These are phyloP conservation scores for Pangasius krempfi DNA, from an alignment of 2,797 vertebrate species.

Conservation along the genomic window DNA sequence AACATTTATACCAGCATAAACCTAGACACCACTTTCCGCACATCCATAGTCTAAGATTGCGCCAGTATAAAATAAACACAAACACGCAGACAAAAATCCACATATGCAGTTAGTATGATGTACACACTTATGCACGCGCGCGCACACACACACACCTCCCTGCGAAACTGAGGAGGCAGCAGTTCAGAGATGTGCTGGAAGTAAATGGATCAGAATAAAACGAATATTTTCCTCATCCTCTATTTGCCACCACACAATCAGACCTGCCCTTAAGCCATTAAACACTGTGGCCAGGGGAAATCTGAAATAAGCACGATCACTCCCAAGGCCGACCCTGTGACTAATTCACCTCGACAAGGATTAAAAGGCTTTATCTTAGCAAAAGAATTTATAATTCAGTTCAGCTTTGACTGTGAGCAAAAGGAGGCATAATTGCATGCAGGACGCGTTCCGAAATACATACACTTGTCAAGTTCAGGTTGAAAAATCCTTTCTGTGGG, in stretches of 20 bases:
- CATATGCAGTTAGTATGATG: constrained; percentile 25
- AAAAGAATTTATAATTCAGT: constrained; percentile 22
- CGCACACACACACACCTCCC: constrained; percentile 57
- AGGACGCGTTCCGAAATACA: constrained; percentile 62
- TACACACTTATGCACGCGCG: background rate
- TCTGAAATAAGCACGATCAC: constrained; percentile 17
- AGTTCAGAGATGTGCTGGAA: constrained; percentile 61
- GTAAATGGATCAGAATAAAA: constrained; percentile 37
- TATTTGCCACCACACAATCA: constrained; percentile 13
- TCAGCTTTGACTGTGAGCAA: constrained; percentile 17
- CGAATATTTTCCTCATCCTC: constrained; percentile 20
- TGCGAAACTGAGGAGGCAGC: constrained; percentile 58
- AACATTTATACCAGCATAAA: background rate
- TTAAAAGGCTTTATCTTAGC: constrained; percentile 16
- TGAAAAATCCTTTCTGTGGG: constrained; percentile 78
- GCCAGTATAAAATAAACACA: background rate
- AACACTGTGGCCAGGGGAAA: background rate
- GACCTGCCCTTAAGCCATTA: constrained; percentile 10
- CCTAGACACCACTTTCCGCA: background rate
- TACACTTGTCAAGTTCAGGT: constrained; percentile 74
- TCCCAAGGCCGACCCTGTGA: constrained; percentile 10
- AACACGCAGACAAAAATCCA: background rate
- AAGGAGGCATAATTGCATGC: constrained; percentile 34
- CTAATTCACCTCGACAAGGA: constrained; percentile 20
- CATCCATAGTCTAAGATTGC: no score